Evolutionary conservation across 2,113 vertebrate genomes (phyloP), one percentile per base, ranked within the genome.

Genomic region (Cololabis saira): DNA sequence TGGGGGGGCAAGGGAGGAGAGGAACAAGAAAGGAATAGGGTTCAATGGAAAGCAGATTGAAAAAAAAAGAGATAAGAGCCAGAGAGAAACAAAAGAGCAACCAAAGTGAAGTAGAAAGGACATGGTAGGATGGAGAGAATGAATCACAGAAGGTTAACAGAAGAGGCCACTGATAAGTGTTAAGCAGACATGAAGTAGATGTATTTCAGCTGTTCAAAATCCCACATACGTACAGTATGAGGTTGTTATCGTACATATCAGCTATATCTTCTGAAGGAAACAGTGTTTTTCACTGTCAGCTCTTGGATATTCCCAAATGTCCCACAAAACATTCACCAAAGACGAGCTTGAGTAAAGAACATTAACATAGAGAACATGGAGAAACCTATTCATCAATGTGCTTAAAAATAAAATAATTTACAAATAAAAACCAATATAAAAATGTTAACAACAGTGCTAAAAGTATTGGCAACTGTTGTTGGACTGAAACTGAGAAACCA

Each of bases 101-200:
- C 58, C 5, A 37, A 52, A 73, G 72, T 42, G 15, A 13, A 72
- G 67, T 50, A 51, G 16, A 76, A 58, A 70, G 53, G 59, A 67
- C 62, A 37, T 12, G 4, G 37, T 19, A 71, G 61, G 56, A 44
- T 63, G 21, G 27, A 65, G 54, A 53, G 54, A 22, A 76, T 80
- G 81, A 83, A 77, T 88, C 81, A 81, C 55, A 66, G 44, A 48
- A 19, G 62, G 73, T 75, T 37, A 37, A 37, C 33, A 37, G 5
- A 37, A 9, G 10, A 37, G 33, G 33, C 10, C 37, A 53, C 57
- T 59, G 70, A 78, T 82, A 62, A 75, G 58, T 12, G 69, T 24
- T 60, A 68, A 64, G 56, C 64, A 65, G 53, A 71, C 55, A 49
- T 61, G 22, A 50, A 50, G 66, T 67, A 56, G 43, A 80, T 67